Percentiles rank a stretch among this genome's conserved stretches.
phyloP scores from a whole-genome alignment of 2,797 vertebrate species.

The Malurus leucopterus region DNA sequence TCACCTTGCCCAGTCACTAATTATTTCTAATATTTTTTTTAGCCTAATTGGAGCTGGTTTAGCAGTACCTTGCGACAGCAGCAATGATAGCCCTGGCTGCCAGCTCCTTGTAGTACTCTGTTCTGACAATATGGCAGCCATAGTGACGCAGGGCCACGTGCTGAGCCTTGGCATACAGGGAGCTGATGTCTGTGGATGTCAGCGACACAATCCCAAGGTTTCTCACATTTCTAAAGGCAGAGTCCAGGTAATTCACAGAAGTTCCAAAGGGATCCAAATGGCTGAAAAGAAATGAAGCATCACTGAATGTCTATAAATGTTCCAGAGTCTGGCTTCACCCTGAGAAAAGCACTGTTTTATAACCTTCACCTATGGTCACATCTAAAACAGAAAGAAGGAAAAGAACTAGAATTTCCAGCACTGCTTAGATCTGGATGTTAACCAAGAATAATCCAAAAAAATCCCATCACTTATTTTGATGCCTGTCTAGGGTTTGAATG shows the following conservation, averaged over 20 bases:
- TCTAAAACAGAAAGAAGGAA: neutral
- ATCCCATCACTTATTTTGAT: neutral
- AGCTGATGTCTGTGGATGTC: conserved; percentile 91
- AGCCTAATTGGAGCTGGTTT: neutral
- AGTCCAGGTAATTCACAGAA: conserved; percentile 92
- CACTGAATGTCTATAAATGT: neutral
- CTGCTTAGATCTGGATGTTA: neutral
- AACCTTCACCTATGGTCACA: neutral
- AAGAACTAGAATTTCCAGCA: neutral
- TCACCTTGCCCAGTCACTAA: neutral
- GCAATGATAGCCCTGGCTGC: conserved; percentile 88
- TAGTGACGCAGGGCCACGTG: conserved; percentile 93
- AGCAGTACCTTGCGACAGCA: conserved; percentile 84
- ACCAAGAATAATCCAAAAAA: neutral
- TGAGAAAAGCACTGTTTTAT: neutral
- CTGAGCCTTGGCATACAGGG: conserved; percentile 90
- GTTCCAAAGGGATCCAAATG: conserved; percentile 94
- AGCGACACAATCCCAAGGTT: conserved; percentile 92
- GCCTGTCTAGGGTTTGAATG: neutral
- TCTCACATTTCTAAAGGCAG: conserved; percentile 90
- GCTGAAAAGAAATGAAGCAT: conserved; percentile 67
- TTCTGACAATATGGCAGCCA: conserved; percentile 88
- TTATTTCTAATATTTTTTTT: neutral
- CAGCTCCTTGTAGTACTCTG: conserved; percentile 93
- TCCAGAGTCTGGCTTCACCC: neutral